Conservation (phyloP, 1,140 invertebrate genomes). For the Drosophila mayri region DNA sequence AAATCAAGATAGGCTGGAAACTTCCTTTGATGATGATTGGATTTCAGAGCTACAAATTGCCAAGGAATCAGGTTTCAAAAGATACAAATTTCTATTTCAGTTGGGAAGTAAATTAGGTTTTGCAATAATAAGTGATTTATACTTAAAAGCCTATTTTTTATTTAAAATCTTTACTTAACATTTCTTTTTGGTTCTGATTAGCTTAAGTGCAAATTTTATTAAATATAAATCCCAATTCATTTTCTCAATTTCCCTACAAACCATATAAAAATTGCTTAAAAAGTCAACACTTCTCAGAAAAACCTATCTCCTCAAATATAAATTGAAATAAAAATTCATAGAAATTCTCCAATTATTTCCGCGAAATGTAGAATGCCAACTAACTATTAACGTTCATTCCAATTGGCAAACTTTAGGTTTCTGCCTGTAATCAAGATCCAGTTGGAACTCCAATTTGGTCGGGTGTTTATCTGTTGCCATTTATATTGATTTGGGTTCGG, state of each 20-base stretch:
- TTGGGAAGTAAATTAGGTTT: neutral
- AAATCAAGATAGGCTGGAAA: slow-evolving; percentile 14
- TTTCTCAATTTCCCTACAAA: neutral
- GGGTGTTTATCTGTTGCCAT: slow-evolving; percentile 38
- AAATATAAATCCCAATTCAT: too few relatives aligned
- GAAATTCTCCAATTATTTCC: neutral
- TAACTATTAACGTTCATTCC: neutral
- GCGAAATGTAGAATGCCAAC: neutral
- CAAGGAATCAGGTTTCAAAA: slow-evolving; percentile 1
- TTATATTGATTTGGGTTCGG: slow-evolving; percentile 43
- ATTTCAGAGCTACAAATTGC: slow-evolving; percentile 23
- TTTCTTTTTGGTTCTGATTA: too few relatives aligned
- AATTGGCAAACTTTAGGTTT: slow-evolving; percentile 22
- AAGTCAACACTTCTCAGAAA: neutral
- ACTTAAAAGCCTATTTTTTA: neutral
- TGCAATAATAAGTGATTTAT: neutral
- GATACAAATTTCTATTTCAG: neutral
- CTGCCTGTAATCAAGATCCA: slow-evolving; percentile 22
- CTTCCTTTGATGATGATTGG: slow-evolving; percentile 38
- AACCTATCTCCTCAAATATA: neutral
- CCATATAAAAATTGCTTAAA: neutral
- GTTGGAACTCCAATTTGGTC: slow-evolving; percentile 6
- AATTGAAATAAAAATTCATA: slow-evolving; percentile 3
- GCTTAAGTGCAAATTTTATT: too few relatives aligned
- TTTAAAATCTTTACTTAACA: too few relatives aligned